Evolutionary conservation across 1,140 invertebrate species (phyloP), one percentile per base, ranked within the genome.

Genomic region (Hirudo medicinalis): DNA sequence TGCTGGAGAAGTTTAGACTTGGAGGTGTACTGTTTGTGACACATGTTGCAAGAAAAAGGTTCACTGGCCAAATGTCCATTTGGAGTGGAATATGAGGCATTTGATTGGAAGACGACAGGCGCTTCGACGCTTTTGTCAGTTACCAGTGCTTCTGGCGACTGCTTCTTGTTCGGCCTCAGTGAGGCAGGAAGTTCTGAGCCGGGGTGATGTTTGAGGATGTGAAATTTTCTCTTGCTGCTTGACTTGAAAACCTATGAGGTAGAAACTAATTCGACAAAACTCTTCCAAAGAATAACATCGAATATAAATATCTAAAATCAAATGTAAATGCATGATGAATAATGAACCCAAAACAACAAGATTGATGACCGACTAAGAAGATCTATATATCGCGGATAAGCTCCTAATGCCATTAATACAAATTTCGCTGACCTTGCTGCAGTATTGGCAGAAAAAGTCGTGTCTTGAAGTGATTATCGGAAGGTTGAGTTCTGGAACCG

Each of bases 171-270:
- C 9, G 27, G 36, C 43, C 74, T 78, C 77, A 0, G 77, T 75
- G 8, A 78, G 71, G 82, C 77, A 15, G 89, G 89, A 43, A 91
- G 81, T 74, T 87, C 86, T 54, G 86, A 83, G 27, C 89, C 90
- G 2, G 90, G 90, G 85, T 92, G 90, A 80, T 89, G 89, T 81
- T 91, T 91, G 75, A 91, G 80, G 73, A 91, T 91, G 78, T 92
- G 90, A 19, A 87, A 86, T 82, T 92, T 92, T 68, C 90, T 83
- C 78, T 91, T 91, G 2, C 89, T 89, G 78, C 89, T 91, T 73
- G 89, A 91, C 81, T 91, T 91, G 79, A 92, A 92, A 57, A 90
- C 86, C 83, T 86, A 74, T 25, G 77, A 77, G 54, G 57, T 54
- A 67, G 36, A 66, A 67, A 49, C 43, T 13, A 13, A 49, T 1